A percentile compares a stretch with the other conserved stretches of the same genome.
These are phyloP conservation scores for Patella ulyssiponensis DNA, from an alignment of 2,888 invertebrate genomes.

Conservation along the genomic window DNA sequence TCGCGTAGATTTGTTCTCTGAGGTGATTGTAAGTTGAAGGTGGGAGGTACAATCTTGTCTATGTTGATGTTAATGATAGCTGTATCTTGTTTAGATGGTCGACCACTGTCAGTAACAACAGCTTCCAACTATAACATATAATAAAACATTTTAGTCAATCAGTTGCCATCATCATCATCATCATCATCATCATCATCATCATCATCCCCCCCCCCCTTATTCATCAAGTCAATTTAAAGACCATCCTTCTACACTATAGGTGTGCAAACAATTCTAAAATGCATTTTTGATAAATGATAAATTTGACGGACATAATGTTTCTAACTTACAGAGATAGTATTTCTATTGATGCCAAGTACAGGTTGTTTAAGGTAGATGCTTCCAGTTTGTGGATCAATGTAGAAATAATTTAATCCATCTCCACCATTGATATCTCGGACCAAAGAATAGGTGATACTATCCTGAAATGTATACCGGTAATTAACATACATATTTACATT, in stretches of 20 bases:
- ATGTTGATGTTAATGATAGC: conserved; percentile 47
- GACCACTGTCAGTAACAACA: conserved; percentile 41
- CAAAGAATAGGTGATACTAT: conserved; percentile 51
- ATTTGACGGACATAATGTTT: too few species aligned
- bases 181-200: too few species aligned
- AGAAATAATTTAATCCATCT: conserved; percentile 46
- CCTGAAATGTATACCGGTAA: conserved; percentile 49
- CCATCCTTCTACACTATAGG: too few species aligned
- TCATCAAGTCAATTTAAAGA: too few species aligned
- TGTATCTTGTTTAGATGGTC: conserved; percentile 43
- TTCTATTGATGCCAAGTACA: conserved; percentile 21
- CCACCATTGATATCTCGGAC: conserved; percentile 37
- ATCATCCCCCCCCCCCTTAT: too few species aligned
- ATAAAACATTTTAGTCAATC: too few species aligned
- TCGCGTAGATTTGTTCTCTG: conserved; percentile 38
- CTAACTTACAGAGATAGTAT: neutral
- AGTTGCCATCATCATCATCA: too few species aligned
- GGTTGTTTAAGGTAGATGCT: conserved; percentile 40
- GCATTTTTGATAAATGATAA: too few species aligned
- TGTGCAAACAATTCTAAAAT: too few species aligned
- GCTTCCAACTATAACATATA: conserved; percentile 32
- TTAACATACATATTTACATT: neutral
- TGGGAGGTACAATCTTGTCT: conserved; percentile 43
- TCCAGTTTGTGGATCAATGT: conserved; percentile 54
- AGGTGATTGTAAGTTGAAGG: conserved; percentile 27